A percentile compares a stretch with the other conserved stretches of the same genome.
These are phyloP conservation scores for Pogonophryne albipinna DNA, from an alignment of 2,797 vertebrate genomes.

Conservation along the genomic window DNA sequence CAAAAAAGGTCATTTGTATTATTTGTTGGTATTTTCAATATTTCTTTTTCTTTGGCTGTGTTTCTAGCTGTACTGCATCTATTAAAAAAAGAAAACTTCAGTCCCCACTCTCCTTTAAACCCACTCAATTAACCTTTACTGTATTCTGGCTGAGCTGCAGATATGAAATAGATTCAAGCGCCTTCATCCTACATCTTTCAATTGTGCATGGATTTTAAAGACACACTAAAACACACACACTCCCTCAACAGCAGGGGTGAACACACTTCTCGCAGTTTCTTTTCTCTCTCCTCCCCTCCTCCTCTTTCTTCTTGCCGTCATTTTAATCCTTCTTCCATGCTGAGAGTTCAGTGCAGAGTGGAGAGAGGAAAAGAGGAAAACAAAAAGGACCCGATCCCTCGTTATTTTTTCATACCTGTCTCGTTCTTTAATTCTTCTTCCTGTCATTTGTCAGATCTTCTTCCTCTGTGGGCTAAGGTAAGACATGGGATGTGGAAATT, in stretches of 20 bases:
- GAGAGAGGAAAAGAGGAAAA: not conserved
- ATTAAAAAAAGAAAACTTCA: not conserved
- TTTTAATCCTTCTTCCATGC: conserved; percentile 29
- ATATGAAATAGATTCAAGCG: conserved; percentile 34
- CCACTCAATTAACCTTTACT: not conserved
- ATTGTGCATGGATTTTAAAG: conserved; percentile 27
- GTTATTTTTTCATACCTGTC: not conserved
- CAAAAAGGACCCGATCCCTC: not conserved
- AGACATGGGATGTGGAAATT: conserved; percentile 84
- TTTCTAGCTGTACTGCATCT: not conserved
- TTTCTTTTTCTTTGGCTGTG: not conserved
- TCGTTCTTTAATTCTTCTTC: not conserved
- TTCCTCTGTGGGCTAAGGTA: conserved; percentile 30
- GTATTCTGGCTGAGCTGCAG: conserved; percentile 10
- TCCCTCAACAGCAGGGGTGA: conserved; percentile 46
- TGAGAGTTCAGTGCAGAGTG: conserved; percentile 5
- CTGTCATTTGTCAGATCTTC: not conserved
- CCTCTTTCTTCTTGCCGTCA: conserved; percentile 25
- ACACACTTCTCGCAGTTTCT: conserved; percentile 8
- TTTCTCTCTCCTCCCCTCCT: not conserved
- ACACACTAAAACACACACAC: not conserved
- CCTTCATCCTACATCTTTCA: conserved; percentile 45
- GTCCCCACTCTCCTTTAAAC: not conserved
- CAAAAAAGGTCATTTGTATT: not conserved
- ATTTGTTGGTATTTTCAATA: too few relatives aligned